phyloP scores from a whole-genome alignment of 2,888 invertebrate species.

The Trypoxylon attenuatum region DNA sequence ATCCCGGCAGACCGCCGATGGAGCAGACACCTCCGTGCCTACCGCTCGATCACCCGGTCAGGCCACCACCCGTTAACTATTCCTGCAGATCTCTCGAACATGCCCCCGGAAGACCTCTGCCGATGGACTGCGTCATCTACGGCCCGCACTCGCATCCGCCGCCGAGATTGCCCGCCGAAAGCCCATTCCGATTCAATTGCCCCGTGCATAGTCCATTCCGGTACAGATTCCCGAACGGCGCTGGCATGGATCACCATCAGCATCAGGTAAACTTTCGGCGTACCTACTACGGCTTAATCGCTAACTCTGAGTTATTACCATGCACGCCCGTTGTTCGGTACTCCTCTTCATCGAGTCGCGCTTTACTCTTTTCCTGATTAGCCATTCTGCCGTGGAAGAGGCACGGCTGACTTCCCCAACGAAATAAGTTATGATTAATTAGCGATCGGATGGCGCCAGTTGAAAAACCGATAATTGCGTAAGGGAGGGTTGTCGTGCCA shows the following conservation, averaged over 20 bases:
- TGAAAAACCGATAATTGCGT: background rate
- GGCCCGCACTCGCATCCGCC: constrained; percentile 76
- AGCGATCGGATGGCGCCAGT: background rate
- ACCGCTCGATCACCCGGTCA: constrained; percentile 58
- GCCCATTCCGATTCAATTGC: constrained; percentile 78
- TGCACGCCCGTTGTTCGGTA: no score
- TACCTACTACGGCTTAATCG: no score
- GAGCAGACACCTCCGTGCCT: constrained; percentile 54
- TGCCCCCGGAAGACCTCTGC: constrained; percentile 75
- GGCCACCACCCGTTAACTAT: constrained; percentile 62
- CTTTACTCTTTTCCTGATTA: background rate
- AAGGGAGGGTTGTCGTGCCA: background rate
- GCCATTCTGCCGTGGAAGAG: background rate
- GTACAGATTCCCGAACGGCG: constrained; percentile 78
- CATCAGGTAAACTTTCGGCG: constrained; percentile 73
- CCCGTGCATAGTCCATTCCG: constrained; percentile 86
- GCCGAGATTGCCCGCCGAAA: constrained; percentile 76
- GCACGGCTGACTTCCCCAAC: background rate
- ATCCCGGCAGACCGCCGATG: constrained; percentile 50
- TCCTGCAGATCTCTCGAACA: constrained; percentile 70
- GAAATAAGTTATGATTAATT: background rate
- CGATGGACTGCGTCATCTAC: constrained; percentile 75
- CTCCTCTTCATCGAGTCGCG: no score
- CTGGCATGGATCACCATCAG: constrained; percentile 74
- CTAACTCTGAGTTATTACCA: no score